Conservation (phyloP, 92 coral and sea anemone genomes). For the Epizoanthus ramosus region DNA sequence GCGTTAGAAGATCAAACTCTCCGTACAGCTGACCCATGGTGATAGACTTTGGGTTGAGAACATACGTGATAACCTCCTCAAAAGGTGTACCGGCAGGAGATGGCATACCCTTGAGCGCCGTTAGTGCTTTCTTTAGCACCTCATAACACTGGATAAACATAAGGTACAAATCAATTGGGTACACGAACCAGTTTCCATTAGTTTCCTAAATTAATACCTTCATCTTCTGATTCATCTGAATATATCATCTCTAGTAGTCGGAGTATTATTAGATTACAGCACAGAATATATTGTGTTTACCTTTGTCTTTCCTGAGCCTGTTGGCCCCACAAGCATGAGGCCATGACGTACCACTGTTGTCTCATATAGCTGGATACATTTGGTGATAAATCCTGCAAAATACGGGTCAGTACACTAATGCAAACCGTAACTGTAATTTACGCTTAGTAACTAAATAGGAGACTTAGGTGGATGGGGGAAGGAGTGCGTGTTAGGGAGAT, state of each 20-base stretch:
- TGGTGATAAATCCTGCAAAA: constrained; percentile 79
- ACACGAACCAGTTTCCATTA: not conserved
- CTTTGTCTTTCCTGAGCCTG: constrained; percentile 97
- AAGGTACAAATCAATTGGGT: not conserved
- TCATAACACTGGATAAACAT: constrained; percentile 75
- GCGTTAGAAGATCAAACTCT: constrained; percentile 96
- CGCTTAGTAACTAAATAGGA: not conserved
- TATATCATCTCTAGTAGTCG: no score
- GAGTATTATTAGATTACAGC: no score
- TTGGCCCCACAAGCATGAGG: constrained; percentile 98
- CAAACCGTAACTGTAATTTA: not conserved
- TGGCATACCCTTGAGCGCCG: constrained; percentile 92
- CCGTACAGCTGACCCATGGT: constrained; percentile 99
- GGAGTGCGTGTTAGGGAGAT: no score
- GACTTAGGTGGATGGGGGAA: not conserved
- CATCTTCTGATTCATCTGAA: no score
- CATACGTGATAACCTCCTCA: constrained; percentile 94
- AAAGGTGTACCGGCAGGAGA: constrained; percentile 93
- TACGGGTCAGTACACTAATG: not conserved
- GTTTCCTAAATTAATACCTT: no score
- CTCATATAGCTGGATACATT: constrained; percentile 95
- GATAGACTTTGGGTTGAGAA: constrained; percentile 95
- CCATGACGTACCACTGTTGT: constrained; percentile 99
- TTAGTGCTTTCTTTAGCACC: constrained; percentile 86
- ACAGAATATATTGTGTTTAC: constrained; percentile 38